Percentiles rank a stretch among this genome's conserved stretches.
These are phyloP conservation scores for Psix sp. DNA, from an alignment of 1,140 invertebrate genomes.

Conservation along the genomic window DNA sequence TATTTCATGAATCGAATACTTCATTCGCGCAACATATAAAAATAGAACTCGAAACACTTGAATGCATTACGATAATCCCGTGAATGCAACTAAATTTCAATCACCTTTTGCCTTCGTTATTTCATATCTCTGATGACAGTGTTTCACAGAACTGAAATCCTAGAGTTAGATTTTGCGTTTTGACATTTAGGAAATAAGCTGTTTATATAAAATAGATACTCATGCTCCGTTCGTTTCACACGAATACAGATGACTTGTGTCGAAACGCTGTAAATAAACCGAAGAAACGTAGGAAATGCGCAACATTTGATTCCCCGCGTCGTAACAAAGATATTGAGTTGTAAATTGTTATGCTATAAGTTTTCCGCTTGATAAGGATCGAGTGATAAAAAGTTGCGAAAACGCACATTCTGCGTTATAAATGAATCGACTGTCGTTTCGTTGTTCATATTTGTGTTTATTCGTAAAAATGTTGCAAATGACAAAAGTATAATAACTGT, in stretches of 20 bases:
- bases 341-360: conserved; percentile 49
- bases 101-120: too few species aligned
- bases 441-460: too few species aligned
- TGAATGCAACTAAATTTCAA: too few species aligned
- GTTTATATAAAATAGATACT: conserved; percentile 55
- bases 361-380: conserved; percentile 27
- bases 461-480: too few species aligned
- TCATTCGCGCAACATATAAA: conserved; percentile 8
- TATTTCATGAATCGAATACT: conserved; percentile 25
- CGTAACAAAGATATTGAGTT: conserved; percentile 43
- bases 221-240: conserved; percentile 24
- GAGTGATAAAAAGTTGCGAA: conserved; percentile 22
- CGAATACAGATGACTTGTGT: conserved; percentile 40
- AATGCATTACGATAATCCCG: too few species aligned
- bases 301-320: conserved; percentile 46
- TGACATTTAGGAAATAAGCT: conserved; percentile 58
- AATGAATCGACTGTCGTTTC: too few species aligned
- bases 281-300: conserved; percentile 49
- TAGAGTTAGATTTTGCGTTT: conserved; percentile 48
- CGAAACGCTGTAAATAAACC: conserved; percentile 47
- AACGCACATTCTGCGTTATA: conserved; percentile 16
- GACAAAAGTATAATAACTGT: too few species aligned
- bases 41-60: background rate
- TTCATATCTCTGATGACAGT: too few species aligned
- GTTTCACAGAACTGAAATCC: conserved; percentile 23